A percentile compares a stretch with the other conserved stretches of the same genome.
These are phyloP conservation scores for Prorops nasuta DNA, from an alignment of 1,140 invertebrate species.

Conservation along the genomic window DNA sequence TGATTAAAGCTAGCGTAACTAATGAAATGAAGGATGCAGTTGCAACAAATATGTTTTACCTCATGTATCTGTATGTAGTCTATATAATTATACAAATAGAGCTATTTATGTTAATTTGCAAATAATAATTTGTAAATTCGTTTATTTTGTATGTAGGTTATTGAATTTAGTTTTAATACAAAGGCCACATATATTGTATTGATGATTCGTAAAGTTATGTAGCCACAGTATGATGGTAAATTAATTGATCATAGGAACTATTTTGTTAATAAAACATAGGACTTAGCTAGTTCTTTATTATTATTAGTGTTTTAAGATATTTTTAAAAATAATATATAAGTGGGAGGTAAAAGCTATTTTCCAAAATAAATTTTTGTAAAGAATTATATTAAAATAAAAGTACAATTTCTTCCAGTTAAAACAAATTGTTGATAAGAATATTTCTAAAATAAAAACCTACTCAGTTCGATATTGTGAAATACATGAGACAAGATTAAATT, in stretches of 20 bases:
- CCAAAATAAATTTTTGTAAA: constrained; percentile 5
- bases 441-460: constrained; percentile 85
- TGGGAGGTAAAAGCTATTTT: neutral
- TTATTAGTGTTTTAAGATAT: constrained; percentile 93
- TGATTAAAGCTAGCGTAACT: neutral
- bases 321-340: constrained; percentile 88
- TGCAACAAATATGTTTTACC: constrained; percentile 99
- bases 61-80: constrained; percentile 94
- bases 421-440: constrained; percentile 90
- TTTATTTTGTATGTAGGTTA: constrained; percentile 2
- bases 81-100: neutral
- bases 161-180: constrained; percentile 66
- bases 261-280: constrained; percentile 96
- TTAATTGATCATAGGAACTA: constrained; percentile 99
- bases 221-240: constrained; percentile 91
- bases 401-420: constrained; percentile 64
- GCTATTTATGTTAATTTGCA: neutral
- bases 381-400: neutral
- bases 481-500: constrained; percentile 91
- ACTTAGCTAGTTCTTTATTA: constrained; percentile 92
- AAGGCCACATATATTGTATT: constrained; percentile 98
- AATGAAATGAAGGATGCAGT: constrained; percentile 86
- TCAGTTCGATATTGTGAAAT: constrained; percentile 94
- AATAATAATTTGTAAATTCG: neutral
- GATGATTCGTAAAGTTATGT: constrained; percentile 93